Percentiles rank a stretch among this genome's conserved stretches.
Conservation (phyloP, 2,797 vertebrate genomes). For the Microtus obscurus region DNA sequence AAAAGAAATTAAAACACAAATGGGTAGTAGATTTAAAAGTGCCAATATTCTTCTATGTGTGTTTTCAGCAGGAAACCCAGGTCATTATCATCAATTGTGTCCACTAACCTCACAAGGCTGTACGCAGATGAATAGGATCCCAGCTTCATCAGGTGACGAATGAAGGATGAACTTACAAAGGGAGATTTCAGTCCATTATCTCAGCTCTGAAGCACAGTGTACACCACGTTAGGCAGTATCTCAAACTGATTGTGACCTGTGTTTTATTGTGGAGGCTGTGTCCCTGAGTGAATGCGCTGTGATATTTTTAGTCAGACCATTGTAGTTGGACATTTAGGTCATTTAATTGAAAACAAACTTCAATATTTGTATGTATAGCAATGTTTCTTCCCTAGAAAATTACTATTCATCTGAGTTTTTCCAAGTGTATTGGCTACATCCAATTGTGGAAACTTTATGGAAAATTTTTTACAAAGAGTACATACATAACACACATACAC, state of each 20-base stretch:
- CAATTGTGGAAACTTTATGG: background rate
- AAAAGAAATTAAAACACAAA: background rate
- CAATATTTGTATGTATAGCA: background rate
- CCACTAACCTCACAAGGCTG: background rate
- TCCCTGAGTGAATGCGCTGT: background rate
- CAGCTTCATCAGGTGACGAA: background rate
- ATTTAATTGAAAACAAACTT: background rate
- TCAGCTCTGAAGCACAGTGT: background rate
- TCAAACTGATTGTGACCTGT: background rate
- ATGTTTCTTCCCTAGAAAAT: background rate
- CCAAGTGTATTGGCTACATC: background rate
- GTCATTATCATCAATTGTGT: background rate
- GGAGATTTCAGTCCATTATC: background rate
- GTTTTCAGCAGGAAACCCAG: background rate
- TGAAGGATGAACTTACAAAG: background rate
- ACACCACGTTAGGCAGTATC: background rate
- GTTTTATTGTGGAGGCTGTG: background rate
- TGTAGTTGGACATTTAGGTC: background rate
- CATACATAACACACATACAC: background rate
- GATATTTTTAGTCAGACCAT: background rate
- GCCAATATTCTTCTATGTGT: background rate
- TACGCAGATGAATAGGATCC: background rate
- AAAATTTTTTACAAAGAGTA: background rate
- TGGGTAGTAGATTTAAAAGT: background rate
- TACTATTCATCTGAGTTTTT: conserved; percentile 4